Base-by-base conservation (phyloP, 2,113 vertebrate genomes). In the Oryzias curvinotus region DNA sequence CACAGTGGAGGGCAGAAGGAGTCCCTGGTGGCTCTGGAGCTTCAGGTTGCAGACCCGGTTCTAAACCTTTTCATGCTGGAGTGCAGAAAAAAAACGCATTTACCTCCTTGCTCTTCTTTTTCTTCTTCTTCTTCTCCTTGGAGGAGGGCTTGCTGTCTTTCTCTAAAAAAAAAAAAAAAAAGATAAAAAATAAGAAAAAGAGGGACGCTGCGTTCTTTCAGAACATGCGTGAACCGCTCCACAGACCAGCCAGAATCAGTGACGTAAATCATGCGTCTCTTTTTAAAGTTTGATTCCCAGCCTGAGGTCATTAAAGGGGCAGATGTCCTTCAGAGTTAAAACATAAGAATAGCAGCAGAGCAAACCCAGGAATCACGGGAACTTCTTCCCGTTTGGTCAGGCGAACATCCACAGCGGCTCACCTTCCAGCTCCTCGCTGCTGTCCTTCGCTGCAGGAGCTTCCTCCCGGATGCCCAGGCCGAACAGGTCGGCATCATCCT, bases 101-200 rank as follows among this genome's bases (percentile, higher is more conserved):
- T n/a, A n/a, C 96, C 95, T 98, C 96, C 90, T 93, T 96, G 86
- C 66, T 79, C 66, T 93, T 96, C 78, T 96, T 98, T 91, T 97
- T 98, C 87, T 96, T 98, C 41, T 96, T 97, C 81, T 94, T 94
- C 81, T 93, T 94, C 1, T 97, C 96, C 85, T 95, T 96, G 23
- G 87, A 88, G 57, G 91, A 57, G 6, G 83, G 85, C 50, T 86
- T 94, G 74, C 84, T 70, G 44, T 93, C 93, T 76, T 96, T 95
- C 71, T 95, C 96, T 95, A 85, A 68, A 81, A n/a, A n/a, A n/a
- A n/a, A n/a, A n/a, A n/a, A n/a, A n/a, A n/a, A n/a, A n/a, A n/a
- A 82, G 30, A 59, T 7, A 30, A 73, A 3, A n/a, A 72, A 19
- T 5, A 41, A 8, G 6, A 21, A 48, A 18, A 18, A 48, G 8